Evolutionary conservation across 1,140 invertebrate species (phyloP), one percentile per base, ranked within the genome.

Genomic region (Liolophura sinensis): DNA sequence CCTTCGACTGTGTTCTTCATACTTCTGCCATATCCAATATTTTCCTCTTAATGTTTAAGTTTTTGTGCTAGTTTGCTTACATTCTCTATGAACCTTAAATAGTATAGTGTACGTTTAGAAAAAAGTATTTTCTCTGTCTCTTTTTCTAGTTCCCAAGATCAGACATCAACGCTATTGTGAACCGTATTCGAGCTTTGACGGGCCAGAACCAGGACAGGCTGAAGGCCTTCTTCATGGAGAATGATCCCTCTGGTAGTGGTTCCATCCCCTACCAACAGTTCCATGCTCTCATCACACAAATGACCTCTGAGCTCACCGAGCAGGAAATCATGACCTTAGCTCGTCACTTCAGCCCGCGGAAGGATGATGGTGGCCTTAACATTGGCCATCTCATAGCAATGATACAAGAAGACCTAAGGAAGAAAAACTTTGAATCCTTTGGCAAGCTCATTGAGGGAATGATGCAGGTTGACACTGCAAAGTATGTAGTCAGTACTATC

Each of bases 291-390:
- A 46, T 79, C 15, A 51, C 62, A 57, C 74, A 78, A 65, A 63
- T 81, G n/a, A 63, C 75, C 27, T 64, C 71, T 1, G 66, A 63
- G 3, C 58, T 83, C 20, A 71, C 75, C 12, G 78, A 83, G 49
- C 82, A 83, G 47, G 82, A 83, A 68, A 77, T 84, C 27, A 80
- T 82, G 67, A 79, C 81, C 0, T 58, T 83, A 20, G 82, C 81
- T 22, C 67, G 82, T 24, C 67, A 78, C 60, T 83, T 78, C 61
- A 68, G 70, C 63, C 74, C 79, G 54, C 67, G 73, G 64, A 55
- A 61, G 59, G 22, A 57, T 31, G 73, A 78, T 50, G 68, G 75
- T 57, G 65, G 54, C 22, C 57, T 80, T 46, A 77, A 83, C 61
- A 54, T 69, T 14, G 62, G 65, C 22, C 78, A 76, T 60, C 68